phyloP scores from a whole-genome alignment of 2,113 vertebrate genomes.

The Scortum barcoo region DNA sequence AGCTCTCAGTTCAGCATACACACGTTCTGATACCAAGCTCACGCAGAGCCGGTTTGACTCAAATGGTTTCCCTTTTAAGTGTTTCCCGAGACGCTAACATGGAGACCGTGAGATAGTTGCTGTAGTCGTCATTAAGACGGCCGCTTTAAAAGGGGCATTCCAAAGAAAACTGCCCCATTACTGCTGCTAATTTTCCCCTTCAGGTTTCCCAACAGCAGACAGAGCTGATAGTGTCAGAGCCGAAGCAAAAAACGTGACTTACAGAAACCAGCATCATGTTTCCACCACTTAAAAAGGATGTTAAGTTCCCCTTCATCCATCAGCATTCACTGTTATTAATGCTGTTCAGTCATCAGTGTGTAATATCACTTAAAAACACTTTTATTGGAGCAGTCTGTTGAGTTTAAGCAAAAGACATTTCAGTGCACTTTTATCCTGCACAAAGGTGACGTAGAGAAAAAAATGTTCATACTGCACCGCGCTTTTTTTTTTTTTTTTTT shows the following conservation, averaged over 20 bases:
- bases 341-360: not conserved
- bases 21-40: conserved; percentile 53
- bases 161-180: conserved; percentile 75
- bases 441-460: not conserved
- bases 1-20: conserved; percentile 54
- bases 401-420: not conserved
- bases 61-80: conserved; percentile 63
- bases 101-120: conserved; percentile 68
- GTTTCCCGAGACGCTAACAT: conserved; percentile 50
- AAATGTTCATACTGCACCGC: not conserved
- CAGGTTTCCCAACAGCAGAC: conserved; percentile 69
- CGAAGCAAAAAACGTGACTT: conserved; percentile 54
- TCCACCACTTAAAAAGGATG: conserved; percentile 46
- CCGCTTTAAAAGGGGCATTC: conserved; percentile 72
- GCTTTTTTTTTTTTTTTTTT: too few relatives aligned
- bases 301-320: conserved; percentile 8
- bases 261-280: conserved; percentile 45
- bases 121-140: conserved; percentile 57
- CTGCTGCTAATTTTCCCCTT: conserved; percentile 59
- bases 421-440: not conserved
- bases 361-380: not conserved
- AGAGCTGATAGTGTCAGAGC: conserved; percentile 12
- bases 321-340: not conserved
- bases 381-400: not conserved
- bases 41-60: conserved; percentile 61